Evolutionary conservation across 2,797 vertebrate genomes (phyloP).

Genomic region (Chiroxiphia lanceolata): DNA sequence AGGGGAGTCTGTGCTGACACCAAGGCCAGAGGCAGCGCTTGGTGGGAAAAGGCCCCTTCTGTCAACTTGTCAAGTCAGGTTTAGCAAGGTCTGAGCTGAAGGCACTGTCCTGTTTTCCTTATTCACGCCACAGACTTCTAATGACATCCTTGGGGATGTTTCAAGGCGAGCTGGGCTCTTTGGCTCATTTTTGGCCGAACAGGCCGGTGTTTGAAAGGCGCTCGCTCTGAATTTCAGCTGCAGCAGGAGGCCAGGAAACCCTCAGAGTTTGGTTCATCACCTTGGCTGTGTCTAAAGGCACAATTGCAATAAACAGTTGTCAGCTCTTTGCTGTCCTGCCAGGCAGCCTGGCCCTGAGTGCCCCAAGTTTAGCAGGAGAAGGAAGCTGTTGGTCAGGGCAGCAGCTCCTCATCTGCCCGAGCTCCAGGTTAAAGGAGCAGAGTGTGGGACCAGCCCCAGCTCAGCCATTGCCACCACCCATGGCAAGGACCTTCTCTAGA

Average conservation of each 20-base stretch:
- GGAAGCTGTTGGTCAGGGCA: neutral
- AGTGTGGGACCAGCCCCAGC: neutral
- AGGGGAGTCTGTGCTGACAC: neutral
- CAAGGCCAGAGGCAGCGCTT: neutral
- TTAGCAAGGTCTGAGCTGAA: neutral
- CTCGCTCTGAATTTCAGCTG: neutral
- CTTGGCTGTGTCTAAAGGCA: neutral
- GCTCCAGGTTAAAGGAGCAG: neutral
- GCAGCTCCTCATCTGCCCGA: neutral
- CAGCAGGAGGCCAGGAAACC: neutral
- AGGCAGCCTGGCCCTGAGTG: neutral
- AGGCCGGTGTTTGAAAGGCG: neutral
- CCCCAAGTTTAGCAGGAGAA: slow-evolving; percentile 7
- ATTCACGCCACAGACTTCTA: neutral
- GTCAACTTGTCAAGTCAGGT: slow-evolving; percentile 13
- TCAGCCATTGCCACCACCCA: neutral
- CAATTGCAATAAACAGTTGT: neutral
- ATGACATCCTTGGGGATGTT: neutral
- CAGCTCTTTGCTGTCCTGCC: neutral
- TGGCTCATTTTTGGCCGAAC: neutral
- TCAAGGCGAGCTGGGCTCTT: neutral
- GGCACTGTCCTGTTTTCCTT: neutral
- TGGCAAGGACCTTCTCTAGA: neutral
- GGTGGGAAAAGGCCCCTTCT: slow-evolving; percentile 1
- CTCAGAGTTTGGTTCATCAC: neutral